Conservation (phyloP, 1,140 invertebrate species). For the Penaeus chinensis region DNA sequence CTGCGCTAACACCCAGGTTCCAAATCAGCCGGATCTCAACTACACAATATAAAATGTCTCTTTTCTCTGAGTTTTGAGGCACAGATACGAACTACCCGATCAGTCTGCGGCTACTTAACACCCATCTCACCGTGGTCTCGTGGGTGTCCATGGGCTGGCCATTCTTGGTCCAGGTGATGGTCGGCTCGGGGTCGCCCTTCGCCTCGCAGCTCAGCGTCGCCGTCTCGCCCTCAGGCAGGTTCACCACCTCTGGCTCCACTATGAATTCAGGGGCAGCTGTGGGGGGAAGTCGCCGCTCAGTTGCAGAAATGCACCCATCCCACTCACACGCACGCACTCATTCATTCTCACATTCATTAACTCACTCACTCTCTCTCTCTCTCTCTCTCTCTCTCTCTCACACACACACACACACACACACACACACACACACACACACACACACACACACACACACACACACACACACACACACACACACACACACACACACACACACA, state of each 20-base stretch:
- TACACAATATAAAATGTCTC: too few relatives aligned
- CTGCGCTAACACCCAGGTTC: too few relatives aligned
- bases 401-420: too few relatives aligned
- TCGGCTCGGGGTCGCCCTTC: conserved; percentile 86
- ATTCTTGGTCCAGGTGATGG: conserved; percentile 85
- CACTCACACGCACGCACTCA: not conserved
- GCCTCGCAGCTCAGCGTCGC: conserved; percentile 89
- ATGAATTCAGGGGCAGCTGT: conserved; percentile 89
- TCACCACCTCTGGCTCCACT: conserved; percentile 85
- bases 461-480: too few relatives aligned
- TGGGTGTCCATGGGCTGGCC: conserved; percentile 46
- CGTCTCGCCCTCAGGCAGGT: conserved; percentile 90
- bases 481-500: too few relatives aligned
- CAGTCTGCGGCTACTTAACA: not conserved
- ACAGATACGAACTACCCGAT: too few relatives aligned
- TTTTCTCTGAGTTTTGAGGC: too few relatives aligned
- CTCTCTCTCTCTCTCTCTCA: too few relatives aligned
- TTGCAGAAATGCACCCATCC: not conserved
- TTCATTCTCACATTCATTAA: not conserved
- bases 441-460: too few relatives aligned
- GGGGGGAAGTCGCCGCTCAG: not conserved
- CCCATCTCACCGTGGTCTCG: conserved; percentile 31
- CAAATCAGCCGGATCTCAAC: too few relatives aligned
- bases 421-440: too few relatives aligned
- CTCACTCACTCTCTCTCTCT: not conserved